Evolutionary conservation across 1,140 invertebrate genomes (phyloP), one percentile per base, ranked within the genome.

Genomic region (Andricus grossulariae): DNA sequence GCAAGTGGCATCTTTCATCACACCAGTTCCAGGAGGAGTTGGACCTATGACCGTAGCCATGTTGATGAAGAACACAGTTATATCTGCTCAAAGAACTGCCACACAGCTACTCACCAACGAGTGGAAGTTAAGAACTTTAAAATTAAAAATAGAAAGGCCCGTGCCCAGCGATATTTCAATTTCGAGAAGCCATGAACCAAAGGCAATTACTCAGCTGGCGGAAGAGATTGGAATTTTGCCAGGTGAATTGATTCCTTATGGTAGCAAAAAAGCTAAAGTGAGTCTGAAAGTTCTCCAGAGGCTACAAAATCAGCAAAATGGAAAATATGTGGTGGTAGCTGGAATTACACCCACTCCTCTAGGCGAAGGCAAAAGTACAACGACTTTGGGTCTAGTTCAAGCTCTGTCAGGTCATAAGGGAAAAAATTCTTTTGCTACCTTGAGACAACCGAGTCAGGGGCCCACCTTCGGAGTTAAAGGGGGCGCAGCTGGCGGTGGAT

Each of bases 401-500:
- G 98, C 98, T 11, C 91, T 99, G 12, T 94, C 95, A 2, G 96
- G 96, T 6, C 96, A 98, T 85, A 94, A 95, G 78, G 93, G 94
- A 6, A 95, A 94, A 82, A 99, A 99, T 92, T 94, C 97, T 0
- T 96, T 99, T 89, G 98, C 97, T 8, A 99, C 97, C 87, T 94
- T 99, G 71, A 93, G 99, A n/a, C 99, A 99, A 89, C 99, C 99
- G 0, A 99, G 98, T 50, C 98, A 99, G 91, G 99, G 99, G 25
- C 99, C 99, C 1, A 99, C 98, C 2, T 99, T 99, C 92, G 99
- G 99, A 16, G 98, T 99, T 55, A 99, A 99, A 93, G 98, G 97
- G 66, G 98, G 98, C 15, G 98, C 98, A 60, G 97, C 98, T 74
- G 98, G 98, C 18, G 98, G 98, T 78, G 98, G 98, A 21, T 99